Evolutionary conservation across 2,888 invertebrate genomes (phyloP), one percentile per base, ranked within the genome.

Genomic region (Cecidostiba fungosa): DNA sequence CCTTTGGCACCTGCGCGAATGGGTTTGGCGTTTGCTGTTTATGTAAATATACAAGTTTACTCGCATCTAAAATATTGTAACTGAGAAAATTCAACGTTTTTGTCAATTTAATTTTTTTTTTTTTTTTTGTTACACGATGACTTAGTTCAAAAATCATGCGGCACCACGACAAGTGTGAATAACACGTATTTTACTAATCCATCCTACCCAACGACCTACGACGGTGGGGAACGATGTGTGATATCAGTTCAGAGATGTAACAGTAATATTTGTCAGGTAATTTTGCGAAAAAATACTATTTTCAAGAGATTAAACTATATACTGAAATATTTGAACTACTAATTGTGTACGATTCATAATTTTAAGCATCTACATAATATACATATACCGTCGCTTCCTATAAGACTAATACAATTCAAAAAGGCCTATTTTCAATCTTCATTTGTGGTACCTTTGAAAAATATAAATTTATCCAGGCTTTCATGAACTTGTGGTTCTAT

Each of bases 101-200:
- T 23, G 23, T 5, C 23, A 59, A 59, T 23, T 59, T 23, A 3
- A 59, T 6, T 59, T 59, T 59, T 23, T 54, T 1, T n/a, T 59
- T 23, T 4, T 50, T 50, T 0, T 12, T 59, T 59, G 6, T n/a
- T n/a, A 54, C 6, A 62, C 54, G n/a, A 26, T 29, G 12, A 16
- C 29, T 4, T 5, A 86, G 85, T 86, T 86, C 82, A 86, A 89
- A 95, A 95, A 89, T 94, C 96, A 0, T 98, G 98, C 89, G 97
- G 97, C 2, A 93, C 94, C 0, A 95, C 95, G 0, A 96, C 97
- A 0, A 95, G 95, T 77, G 95, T 96, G 77, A 98, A 98, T 92
- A 97, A 97, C 90, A 97, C 98, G 0, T 97, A 98, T 91, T 98
- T 98, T 92, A 95, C 95, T 16, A 98, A 97, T 91, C 96, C 96